Evolutionary conservation across 2,113 vertebrate species (phyloP), one percentile per base, ranked within the genome.

Genomic region (Melanocharis versteri): DNA sequence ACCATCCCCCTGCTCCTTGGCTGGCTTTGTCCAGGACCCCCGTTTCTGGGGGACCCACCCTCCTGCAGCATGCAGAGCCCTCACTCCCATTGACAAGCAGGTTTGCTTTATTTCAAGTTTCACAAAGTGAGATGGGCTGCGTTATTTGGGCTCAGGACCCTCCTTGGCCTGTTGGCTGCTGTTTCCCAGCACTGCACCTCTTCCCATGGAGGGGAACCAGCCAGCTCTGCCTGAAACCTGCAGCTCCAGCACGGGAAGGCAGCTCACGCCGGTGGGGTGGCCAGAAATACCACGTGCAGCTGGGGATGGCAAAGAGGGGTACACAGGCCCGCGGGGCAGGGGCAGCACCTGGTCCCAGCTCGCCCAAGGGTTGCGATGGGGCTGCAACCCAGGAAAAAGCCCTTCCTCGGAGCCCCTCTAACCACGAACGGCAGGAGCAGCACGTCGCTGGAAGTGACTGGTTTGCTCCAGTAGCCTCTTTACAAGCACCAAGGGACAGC

Each of bases 401-500:
- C 53, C 8, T 86, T 88, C 64, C 71, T 57, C 24, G 66, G 47
- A 83, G 51, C 42, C 86, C 50, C 65, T 78, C 31, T 31, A 10
- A 44, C n/a, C 50, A 15, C 0, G 1, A 68, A 30, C 4, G 1
- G 73, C 77, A 66, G 91, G 83, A 92, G 88, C 90, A 51, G 86
- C 17, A 5, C 2, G 2, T 40, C 2, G 9, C 91, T 92, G 93
- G 95, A 65, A 89, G 69, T 3, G 51, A 68, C 94, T 88, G 83
- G 94, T 95, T 95, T 94, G 87, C 89, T 95, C 94, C 93, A 95
- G 96, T 93, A 95, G 95, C 93, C 91, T 95, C 91, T 92, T 93
- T 95, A 94, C 88, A 76, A 93, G 92, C 80, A 71, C 69, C 17
- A 1, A 47, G 93, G 96, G 82, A 86, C 62, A 92, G 97, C 88